These are phyloP conservation scores for Stomatorhinus walkeri DNA, from an alignment of 2,797 vertebrate genomes.

Conservation along the genomic window DNA sequence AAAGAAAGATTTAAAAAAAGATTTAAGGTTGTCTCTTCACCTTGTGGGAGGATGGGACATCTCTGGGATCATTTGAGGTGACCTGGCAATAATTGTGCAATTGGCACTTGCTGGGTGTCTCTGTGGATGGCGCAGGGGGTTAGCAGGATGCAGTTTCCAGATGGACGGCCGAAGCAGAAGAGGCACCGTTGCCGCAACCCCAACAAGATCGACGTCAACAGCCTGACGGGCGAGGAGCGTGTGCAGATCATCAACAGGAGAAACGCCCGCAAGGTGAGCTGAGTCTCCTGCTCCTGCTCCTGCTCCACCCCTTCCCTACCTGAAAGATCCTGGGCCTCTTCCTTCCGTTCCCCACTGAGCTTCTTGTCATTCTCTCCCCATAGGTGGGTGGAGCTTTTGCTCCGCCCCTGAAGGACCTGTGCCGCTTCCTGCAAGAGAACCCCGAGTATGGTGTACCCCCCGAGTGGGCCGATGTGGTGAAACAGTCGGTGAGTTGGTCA, in stretches of 20 bases:
- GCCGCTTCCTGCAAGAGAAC: slow-evolving; percentile 93
- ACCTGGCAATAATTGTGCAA: not conserved
- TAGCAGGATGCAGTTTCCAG: slow-evolving; percentile 84
- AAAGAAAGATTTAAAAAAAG: too few relatives aligned
- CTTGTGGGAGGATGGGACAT: not conserved
- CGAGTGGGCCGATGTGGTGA: slow-evolving; percentile 96
- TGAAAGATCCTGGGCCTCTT: too few relatives aligned
- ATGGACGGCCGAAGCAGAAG: slow-evolving; percentile 94
- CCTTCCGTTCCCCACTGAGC: not conserved
- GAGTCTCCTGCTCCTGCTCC: not conserved
- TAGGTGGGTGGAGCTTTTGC: slow-evolving; percentile 98
- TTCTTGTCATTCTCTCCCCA: slow-evolving; percentile 29
- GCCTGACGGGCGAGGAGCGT: slow-evolving; percentile 92
- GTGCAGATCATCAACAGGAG: slow-evolving; percentile 96
- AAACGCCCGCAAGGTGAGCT: slow-evolving; percentile 86
- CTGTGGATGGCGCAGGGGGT: slow-evolving; percentile 45
- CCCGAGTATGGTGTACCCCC: slow-evolving; percentile 96
- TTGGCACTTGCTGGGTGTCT: not conserved
- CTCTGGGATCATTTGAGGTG: not conserved
- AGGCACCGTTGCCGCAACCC: slow-evolving; percentile 94
- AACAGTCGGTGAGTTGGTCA: slow-evolving; percentile 83
- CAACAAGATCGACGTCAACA: slow-evolving; percentile 94
- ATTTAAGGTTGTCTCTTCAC: not conserved
- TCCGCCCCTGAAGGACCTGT: slow-evolving; percentile 90
- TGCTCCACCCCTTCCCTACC: too few relatives aligned